Conservation (phyloP, 2,797 vertebrate genomes). For the Potorous gilbertii region DNA sequence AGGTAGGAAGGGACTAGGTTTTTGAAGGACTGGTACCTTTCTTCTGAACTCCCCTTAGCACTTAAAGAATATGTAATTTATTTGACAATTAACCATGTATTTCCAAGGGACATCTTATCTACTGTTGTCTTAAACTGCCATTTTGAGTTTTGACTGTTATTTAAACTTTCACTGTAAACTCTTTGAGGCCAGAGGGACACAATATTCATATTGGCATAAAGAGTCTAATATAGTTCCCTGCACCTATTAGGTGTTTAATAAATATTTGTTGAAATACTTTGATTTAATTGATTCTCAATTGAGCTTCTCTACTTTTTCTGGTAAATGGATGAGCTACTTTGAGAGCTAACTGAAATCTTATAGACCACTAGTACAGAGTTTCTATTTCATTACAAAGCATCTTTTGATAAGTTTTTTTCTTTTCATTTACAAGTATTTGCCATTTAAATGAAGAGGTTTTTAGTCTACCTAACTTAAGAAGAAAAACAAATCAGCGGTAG, state of each 20-base stretch:
- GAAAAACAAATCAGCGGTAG: neutral
- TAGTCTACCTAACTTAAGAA: neutral
- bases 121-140: neutral
- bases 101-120: neutral
- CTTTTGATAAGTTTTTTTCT: neutral
- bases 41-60: neutral
- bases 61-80: neutral
- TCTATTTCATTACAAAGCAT: neutral
- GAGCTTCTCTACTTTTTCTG: neutral
- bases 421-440: neutral
- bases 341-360: neutral
- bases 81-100: neutral
- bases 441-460: neutral
- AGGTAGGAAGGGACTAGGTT: neutral
- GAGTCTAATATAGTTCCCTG: neutral
- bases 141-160: neutral
- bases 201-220: neutral
- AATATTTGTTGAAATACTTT: neutral
- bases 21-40: neutral
- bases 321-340: neutral
- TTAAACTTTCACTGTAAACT: neutral
- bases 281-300: neutral
- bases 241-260: neutral
- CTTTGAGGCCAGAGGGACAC: neutral
- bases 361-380: neutral